Conservation (phyloP, 2,113 vertebrate genomes). For the Hyperoodon ampullatus region DNA sequence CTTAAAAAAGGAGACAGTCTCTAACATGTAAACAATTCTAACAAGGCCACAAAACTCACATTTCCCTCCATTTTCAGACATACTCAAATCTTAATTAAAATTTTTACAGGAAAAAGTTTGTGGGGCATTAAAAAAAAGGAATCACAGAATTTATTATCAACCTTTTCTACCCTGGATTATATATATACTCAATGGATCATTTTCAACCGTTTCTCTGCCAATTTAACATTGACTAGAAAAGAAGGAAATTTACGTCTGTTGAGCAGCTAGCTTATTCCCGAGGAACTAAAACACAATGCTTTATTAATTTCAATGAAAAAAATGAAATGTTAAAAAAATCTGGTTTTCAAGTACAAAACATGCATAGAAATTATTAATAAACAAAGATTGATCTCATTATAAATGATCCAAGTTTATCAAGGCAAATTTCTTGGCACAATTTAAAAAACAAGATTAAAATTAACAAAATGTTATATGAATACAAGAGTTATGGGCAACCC, state of each 20-base stretch:
- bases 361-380: not conserved
- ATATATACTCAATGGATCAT: not conserved
- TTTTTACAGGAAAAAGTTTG: not conserved
- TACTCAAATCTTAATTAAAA: not conserved
- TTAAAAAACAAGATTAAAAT: not conserved
- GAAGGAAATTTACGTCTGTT: not conserved
- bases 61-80: slow-evolving; percentile 2
- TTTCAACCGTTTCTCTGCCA: not conserved
- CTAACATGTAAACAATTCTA: not conserved
- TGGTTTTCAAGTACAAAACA: not conserved
- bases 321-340: not conserved
- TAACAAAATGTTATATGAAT: not conserved
- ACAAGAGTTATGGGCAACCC: not conserved
- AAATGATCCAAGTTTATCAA: not conserved
- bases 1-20: not conserved
- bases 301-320: slow-evolving; percentile 23
- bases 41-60: not conserved
- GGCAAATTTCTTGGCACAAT: not conserved
- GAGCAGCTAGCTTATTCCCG: not conserved
- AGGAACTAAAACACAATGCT: not conserved
- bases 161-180: not conserved
- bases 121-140: not conserved
- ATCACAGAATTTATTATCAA: not conserved
- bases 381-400: not conserved
- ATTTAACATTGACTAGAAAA: not conserved